Evolutionary conservation across 2,113 vertebrate genomes (phyloP).

Genomic region (Corydoras sp.): DNA sequence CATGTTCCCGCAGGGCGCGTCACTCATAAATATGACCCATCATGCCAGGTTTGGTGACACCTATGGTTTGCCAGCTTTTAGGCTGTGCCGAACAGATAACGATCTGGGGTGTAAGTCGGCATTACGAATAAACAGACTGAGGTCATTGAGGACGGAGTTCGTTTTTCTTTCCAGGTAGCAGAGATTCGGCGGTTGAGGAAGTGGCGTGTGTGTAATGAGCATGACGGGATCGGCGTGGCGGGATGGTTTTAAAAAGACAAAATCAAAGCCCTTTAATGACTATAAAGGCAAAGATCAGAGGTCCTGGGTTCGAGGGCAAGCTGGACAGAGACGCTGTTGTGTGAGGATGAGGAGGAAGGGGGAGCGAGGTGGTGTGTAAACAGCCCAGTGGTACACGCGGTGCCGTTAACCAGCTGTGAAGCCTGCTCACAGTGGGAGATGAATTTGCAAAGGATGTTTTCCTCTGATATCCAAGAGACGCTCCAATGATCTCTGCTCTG

Average conservation of each 20-base stretch:
- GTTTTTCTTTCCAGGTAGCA: too few relatives aligned
- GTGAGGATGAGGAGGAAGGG: conserved; percentile 24
- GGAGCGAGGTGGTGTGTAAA: conserved; percentile 55
- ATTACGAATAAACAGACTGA: too few relatives aligned
- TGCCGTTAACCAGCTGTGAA: conserved; percentile 72
- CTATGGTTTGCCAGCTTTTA: too few relatives aligned
- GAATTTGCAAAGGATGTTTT: conserved; percentile 69
- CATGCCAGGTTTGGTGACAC: too few relatives aligned
- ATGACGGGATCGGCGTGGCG: conserved; percentile 68
- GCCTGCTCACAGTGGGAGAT: conserved; percentile 66
- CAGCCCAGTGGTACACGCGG: conserved; percentile 62
- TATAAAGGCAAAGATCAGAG: conserved; percentile 62
- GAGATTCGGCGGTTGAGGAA: too few relatives aligned
- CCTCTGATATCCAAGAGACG: conserved; percentile 65
- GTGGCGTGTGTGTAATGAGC: conserved; percentile 56
- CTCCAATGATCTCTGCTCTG: conserved; percentile 63
- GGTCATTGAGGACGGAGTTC: too few relatives aligned
- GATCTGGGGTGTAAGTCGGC: too few relatives aligned
- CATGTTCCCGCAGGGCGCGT: too few relatives aligned
- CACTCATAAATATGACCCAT: too few relatives aligned
- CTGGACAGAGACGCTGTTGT: conserved; percentile 21
- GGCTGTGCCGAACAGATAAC: too few relatives aligned
- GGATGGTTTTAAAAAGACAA: conserved; percentile 64
- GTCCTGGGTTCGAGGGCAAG: conserved; percentile 25
- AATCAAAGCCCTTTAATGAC: conserved; percentile 61